These are phyloP conservation scores for Macrotis lagotis DNA, from an alignment of 2,113 vertebrate genomes.

Conservation along the genomic window DNA sequence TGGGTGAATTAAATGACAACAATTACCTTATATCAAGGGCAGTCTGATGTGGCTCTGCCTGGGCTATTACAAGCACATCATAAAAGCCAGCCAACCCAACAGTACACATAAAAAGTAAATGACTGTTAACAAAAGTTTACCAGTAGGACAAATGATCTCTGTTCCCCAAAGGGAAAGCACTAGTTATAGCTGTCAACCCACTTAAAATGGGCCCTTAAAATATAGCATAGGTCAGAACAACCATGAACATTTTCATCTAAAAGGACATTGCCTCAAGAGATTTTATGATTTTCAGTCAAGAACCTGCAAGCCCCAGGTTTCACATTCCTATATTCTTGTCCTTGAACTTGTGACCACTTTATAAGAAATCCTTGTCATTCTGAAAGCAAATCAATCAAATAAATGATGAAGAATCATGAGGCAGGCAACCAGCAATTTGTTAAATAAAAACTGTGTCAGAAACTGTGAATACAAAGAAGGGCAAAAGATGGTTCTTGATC, in stretches of 20 bases:
- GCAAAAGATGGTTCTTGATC: neutral
- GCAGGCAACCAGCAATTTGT: neutral
- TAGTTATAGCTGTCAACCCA: neutral
- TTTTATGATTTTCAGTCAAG: neutral
- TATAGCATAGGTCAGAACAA: neutral
- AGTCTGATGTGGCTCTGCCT: slow-evolving; percentile 1
- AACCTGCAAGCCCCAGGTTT: neutral
- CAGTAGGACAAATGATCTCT: slow-evolving; percentile 38
- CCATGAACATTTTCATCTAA: neutral
- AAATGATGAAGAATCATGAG: neutral
- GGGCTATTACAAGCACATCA: neutral
- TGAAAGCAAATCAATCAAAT: neutral
- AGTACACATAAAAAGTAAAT: slow-evolving; percentile 11
- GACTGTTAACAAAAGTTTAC: neutral
- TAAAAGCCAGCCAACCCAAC: neutral
- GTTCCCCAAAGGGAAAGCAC: neutral
- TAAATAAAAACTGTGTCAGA: neutral
- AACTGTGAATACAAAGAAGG: neutral
- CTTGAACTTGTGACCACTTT: slow-evolving; percentile 24
- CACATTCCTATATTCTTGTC: neutral
- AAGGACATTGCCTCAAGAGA: neutral
- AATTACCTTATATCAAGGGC: slow-evolving; percentile 6
- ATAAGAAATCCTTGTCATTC: neutral
- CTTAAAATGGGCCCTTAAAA: slow-evolving; percentile 32
- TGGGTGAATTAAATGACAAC: slow-evolving; percentile 33